Conservation (phyloP, 1,140 invertebrate genomes). For the Ceratoteleas bidentatus region DNA sequence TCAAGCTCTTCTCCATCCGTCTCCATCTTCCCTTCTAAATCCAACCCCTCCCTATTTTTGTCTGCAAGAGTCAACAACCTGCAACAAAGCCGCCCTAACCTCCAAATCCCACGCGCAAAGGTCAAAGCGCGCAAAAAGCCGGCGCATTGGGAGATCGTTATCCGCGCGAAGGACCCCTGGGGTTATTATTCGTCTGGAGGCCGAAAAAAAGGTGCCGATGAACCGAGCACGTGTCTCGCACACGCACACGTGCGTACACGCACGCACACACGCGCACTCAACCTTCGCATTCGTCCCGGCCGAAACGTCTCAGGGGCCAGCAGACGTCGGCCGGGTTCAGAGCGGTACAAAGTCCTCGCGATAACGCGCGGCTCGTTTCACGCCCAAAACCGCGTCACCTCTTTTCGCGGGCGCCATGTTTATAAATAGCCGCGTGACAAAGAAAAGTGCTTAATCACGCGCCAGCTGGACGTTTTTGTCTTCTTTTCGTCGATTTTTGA, state of each 20-base stretch:
- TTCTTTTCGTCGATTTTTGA: no score
- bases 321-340: slow-evolving; percentile 50
- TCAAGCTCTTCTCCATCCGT: no score
- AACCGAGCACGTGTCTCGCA: slow-evolving; percentile 57
- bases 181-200: slow-evolving; percentile 56
- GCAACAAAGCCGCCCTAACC: neutral
- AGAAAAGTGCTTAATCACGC: no score
- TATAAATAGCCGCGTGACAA: no score
- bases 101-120: neutral
- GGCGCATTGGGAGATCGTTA: slow-evolving; percentile 23
- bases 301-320: slow-evolving; percentile 25
- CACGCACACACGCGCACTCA: slow-evolving; percentile 51
- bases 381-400: slow-evolving; percentile 2
- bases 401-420: neutral
- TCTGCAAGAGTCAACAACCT: no score
- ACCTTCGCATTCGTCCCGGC: slow-evolving; percentile 65
- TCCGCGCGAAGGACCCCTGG: slow-evolving; percentile 30
- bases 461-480: no score
- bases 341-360: slow-evolving; percentile 72
- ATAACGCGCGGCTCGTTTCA: slow-evolving; percentile 67
- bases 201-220: slow-evolving; percentile 58
- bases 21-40: neutral
- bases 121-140: no score
- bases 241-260: slow-evolving; percentile 34
- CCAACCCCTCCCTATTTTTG: no score